Evolutionary conservation across 2,113 vertebrate genomes (phyloP), one percentile per base, ranked within the genome.

Genomic region (Cyprinus carpio): DNA sequence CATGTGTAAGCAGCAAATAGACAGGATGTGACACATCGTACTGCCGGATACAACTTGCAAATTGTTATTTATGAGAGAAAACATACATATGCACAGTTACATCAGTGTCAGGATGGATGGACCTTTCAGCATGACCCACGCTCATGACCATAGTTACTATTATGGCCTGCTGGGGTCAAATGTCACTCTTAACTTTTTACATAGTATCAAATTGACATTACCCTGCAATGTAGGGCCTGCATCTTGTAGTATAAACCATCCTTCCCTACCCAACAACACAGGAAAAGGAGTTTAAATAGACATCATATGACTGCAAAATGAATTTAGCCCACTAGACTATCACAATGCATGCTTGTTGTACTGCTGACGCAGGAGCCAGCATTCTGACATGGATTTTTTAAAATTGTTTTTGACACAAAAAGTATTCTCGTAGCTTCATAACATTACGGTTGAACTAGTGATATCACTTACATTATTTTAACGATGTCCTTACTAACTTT

Each of bases 1-100:
- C 75, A 82, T 71, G 81, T 82, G 81, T 69, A 82, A 71, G 64
- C 49, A n/a, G 79, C 84, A 85, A 87, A 84, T 74, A 79, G 62
- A 46, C 23, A 65, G 54, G 78, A 87, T 87, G 56, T 82, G 85
- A 64, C 79, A 82, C n/a, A 62, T 40, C 51, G 25, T 58, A 71
- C 78, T 40, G 81, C 85, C 81, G 78, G 85, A 88, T 85, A 74
- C 13, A 54, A 67, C 40, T 79, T 15, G 56, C 56, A 60, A 60
- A 60, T n/a, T n/a, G 23, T 10, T 60, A 10, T 60, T 60, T 56
- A 43, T 79, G 62, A 37, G 46, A 64, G 16, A 34, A 64, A 29
- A 65, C 67, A 6, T 25, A 49, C 27, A 65, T 16, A 81, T 27
- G 77, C 43, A 62, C 49, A 60, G 12, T 72, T 77, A 85, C 20